phyloP scores from a whole-genome alignment of 2,113 vertebrate species.

The Plotosus lineatus region DNA sequence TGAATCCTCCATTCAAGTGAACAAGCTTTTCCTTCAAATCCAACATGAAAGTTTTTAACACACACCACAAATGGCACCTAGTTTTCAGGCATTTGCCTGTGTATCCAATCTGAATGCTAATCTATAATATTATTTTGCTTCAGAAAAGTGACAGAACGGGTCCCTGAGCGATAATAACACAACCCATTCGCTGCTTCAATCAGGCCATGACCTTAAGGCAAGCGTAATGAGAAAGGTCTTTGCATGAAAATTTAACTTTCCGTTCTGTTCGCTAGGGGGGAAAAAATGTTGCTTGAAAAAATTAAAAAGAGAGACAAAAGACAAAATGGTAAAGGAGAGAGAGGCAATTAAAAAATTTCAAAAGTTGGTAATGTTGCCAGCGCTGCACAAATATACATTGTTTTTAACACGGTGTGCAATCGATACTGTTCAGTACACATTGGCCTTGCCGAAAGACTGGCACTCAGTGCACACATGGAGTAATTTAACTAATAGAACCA shows the following conservation, averaged over 20 bases:
- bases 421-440: neutral
- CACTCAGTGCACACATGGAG: neutral
- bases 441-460: neutral
- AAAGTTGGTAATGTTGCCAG: neutral
- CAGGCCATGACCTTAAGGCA: conserved; percentile 14
- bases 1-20: neutral
- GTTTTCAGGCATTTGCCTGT: too few relatives aligned
- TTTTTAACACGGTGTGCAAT: conserved; percentile 4
- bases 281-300: neutral
- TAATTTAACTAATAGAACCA: conserved; percentile 19
- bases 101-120: too few relatives aligned
- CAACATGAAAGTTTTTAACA: neutral
- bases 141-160: neutral
- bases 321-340: neutral
- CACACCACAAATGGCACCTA: neutral
- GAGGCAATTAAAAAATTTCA: neutral
- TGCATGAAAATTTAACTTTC: conserved; percentile 8
- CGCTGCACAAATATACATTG: neutral
- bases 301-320: neutral
- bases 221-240: conserved; percentile 3
- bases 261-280: conserved; percentile 1
- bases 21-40: neutral
- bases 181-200: neutral
- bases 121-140: neutral
- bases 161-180: neutral